These are phyloP conservation scores for Neosilurus hyrtlii DNA, from an alignment of 2,797 vertebrate species.

Conservation along the genomic window DNA sequence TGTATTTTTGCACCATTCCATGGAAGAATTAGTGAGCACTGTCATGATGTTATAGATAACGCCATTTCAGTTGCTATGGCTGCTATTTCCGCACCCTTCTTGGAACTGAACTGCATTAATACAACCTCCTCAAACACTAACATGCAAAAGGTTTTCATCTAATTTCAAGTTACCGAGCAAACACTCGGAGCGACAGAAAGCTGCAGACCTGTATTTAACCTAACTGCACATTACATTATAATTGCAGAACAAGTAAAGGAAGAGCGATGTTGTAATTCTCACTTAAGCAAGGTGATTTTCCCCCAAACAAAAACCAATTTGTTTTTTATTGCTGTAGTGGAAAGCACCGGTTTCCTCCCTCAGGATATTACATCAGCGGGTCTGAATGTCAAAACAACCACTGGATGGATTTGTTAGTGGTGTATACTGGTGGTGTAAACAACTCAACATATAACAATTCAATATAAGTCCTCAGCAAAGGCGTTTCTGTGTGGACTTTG, in stretches of 20 bases:
- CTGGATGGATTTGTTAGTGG: background rate
- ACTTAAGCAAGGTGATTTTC: conserved; percentile 55
- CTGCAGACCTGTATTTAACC: conserved; percentile 54
- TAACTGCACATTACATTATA: conserved; percentile 59
- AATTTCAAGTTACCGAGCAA: conserved; percentile 63
- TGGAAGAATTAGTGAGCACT: background rate
- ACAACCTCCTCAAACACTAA: conserved; percentile 34
- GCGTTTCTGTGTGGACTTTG: too few species aligned
- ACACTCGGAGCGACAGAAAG: conserved; percentile 42
- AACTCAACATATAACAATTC: background rate
- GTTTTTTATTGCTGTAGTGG: conserved; percentile 52
- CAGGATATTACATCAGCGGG: conserved; percentile 39
- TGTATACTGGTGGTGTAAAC: background rate
- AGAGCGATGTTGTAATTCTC: conserved; percentile 57
- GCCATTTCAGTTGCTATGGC: background rate
- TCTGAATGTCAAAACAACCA: conserved; percentile 48
- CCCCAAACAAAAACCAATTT: conserved; percentile 51
- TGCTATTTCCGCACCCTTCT: background rate
- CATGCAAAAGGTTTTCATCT: conserved; percentile 55
- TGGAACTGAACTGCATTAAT: conserved; percentile 17
- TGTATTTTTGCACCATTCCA: background rate
- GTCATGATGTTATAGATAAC: conserved; percentile 7
- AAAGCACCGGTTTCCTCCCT: conserved; percentile 49
- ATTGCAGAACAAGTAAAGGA: conserved; percentile 61
- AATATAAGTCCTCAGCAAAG: too few species aligned